Base-by-base conservation (phyloP, 2,888 invertebrate genomes). In the Stenurella melanura region DNA sequence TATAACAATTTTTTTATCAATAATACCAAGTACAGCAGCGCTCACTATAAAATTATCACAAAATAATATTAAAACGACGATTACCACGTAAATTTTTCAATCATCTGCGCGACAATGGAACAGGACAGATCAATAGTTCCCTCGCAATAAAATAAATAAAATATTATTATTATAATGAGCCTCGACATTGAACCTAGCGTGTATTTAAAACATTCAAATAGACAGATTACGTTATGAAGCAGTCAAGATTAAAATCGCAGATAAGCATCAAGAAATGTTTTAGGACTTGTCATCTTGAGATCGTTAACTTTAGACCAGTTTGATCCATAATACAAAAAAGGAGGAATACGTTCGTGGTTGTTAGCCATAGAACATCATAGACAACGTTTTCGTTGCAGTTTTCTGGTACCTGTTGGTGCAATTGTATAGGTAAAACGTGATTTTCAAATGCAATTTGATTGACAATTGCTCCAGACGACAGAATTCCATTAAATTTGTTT, bases 151-250 rank as follows among this genome's bases (percentile, higher is more conserved):
- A 60, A 50, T 60, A 70, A 70, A 60, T 70, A 50, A 67, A 58
- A 73, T 75, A 78, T 73, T 60, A 74, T 60, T 60, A 79, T 79
- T 77, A 77, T 79, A 77, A 79, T 75, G 63, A 64, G 64, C 69
- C 19, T 34, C 70, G 78, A 75, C 69, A 77, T 74, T 34, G 75
- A 73, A 79, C 73, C 63, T 84, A 81, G 83, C 85, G 84, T 84
- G 84, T 80, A 81, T 79, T 82, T 79, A 74, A 81, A 81, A 82
- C 83, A 83, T 85, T 83, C 80, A 76, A 82, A 84, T 82, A 83
- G 82, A 83, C 80, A 80, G 82, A 81, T 81, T 81, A 78, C 78
- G 82, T 82, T 83, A 79, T 81, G 80, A 82, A 83, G 81, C 76
- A 82, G 79, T 80, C 78, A 75, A 78, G 81, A 81, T 81, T 77